A percentile compares a stretch with the other conserved stretches of the same genome.
Evolutionary conservation across 2,797 vertebrate species (phyloP).

Genomic region (Dicrostonyx torquatus): DNA sequence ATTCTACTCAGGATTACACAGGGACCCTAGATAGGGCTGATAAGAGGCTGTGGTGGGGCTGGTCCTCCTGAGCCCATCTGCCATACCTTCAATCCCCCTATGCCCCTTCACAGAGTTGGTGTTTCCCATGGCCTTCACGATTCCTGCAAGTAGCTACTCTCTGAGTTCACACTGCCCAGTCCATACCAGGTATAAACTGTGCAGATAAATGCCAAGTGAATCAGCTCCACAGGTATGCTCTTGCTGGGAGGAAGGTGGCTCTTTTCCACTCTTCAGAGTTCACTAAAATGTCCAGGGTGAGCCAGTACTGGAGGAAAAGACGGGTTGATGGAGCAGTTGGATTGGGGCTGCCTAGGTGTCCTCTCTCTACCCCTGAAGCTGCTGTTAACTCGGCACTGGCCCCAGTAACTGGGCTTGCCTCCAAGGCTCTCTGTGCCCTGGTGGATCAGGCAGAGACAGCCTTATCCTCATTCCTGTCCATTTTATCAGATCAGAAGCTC

Average conservation of each 20-base stretch:
- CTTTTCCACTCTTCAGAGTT: neutral
- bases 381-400: neutral
- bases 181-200: neutral
- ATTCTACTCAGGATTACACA: no score
- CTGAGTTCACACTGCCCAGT: neutral
- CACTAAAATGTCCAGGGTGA: neutral
- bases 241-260: neutral
- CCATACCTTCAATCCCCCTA: neutral
- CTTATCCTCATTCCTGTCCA: neutral
- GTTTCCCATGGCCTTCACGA: neutral
- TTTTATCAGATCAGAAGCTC: conserved; percentile 55
- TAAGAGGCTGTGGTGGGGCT: neutral
- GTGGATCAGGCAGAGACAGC: neutral
- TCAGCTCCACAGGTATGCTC: neutral
- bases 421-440: neutral
- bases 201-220: neutral
- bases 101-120: neutral
- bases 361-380: neutral
- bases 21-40: neutral
- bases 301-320: neutral
- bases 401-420: neutral
- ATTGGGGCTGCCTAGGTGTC: accelerated
- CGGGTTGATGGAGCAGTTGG: neutral
- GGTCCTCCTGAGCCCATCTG: neutral
- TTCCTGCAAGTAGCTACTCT: neutral